Conservation (phyloP, 2,888 invertebrate species). For the Escarpia spicata region DNA sequence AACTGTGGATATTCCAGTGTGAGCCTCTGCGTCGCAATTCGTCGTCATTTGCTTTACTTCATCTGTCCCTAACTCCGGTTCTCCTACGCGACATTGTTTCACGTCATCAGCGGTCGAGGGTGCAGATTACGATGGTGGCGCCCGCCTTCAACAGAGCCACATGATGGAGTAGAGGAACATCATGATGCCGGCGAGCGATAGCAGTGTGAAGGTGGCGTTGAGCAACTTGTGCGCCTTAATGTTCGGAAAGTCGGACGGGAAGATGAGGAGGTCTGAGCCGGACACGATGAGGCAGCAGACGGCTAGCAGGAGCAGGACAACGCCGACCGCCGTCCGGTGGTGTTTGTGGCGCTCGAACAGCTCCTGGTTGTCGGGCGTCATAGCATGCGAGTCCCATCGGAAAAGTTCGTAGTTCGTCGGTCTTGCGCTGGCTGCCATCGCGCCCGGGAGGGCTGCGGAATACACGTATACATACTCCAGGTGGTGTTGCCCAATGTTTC, state of each 20-base stretch:
- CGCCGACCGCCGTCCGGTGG: background rate
- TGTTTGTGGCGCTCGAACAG: background rate
- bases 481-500: too few relatives aligned
- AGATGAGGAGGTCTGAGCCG: constrained; percentile 13
- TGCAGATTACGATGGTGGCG: background rate
- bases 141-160: background rate
- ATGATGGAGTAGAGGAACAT: constrained; percentile 9
- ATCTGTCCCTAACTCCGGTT: background rate
- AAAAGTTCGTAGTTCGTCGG: background rate
- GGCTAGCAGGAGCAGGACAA: background rate
- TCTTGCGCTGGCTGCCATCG: background rate
- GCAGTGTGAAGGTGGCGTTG: constrained; percentile 1
- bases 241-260: background rate
- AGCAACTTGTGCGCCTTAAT: background rate
- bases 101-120: background rate
- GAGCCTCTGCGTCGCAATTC: background rate
- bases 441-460: background rate
- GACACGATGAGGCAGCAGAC: constrained; percentile 3
- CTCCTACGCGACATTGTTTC: background rate
- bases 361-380: constrained; percentile 12
- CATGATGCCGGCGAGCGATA: background rate
- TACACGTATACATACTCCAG: background rate
- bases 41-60: background rate
- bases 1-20: background rate
- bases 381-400: background rate